Base-by-base conservation (phyloP, 23 tunicate genomes). In the Halocynthia roretzi region DNA sequence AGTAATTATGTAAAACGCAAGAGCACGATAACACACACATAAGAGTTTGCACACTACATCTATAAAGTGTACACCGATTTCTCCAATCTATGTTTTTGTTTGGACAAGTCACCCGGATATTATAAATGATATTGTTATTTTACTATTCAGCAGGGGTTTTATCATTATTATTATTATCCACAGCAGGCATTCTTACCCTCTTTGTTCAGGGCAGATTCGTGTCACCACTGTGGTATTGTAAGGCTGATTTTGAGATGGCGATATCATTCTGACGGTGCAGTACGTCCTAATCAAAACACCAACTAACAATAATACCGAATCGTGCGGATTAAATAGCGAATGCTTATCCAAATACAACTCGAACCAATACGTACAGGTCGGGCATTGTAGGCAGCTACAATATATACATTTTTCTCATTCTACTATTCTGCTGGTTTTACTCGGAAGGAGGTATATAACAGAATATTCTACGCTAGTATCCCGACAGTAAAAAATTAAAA, bases 71-170 rank as follows among this genome's bases (percentile, higher is more conserved):
- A 31, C 44, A 4, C 44, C 44, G 44, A 31, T 31, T 31, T 31
- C 44, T 31, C 44, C 44, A 31, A 31, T 31, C 44, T 31, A 31
- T 31, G 44, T 31, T 31, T 65, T 65, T 65, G 70, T 65, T 65
- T 65, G 22, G 9, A 40, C 17, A 10, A 20, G 49, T 9, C 31
- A 48, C 70, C 70, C 70, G 70, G 70, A 65, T 65, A 65, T 65
- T 65, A 65, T 65, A 20, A 65, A 65, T 65, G 70, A 65, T 65
- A 65, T 15, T 65, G 70, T 65, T 65, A 65, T 65, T 65, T 44
- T 48, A 65, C 10, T 11, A 65, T 15, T 20, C 44, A 31, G 44
- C 22, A 40, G 63, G 63, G 63, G 63, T 58, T 58, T 58, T 58
- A 58, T 58, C 17, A 65, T 44, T 44, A 65, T 20, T 65, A 48